Percentiles rank a stretch among this genome's conserved stretches.
Evolutionary conservation across 2,113 vertebrate genomes (phyloP).

Genomic region (Recurvirostra avosetta): DNA sequence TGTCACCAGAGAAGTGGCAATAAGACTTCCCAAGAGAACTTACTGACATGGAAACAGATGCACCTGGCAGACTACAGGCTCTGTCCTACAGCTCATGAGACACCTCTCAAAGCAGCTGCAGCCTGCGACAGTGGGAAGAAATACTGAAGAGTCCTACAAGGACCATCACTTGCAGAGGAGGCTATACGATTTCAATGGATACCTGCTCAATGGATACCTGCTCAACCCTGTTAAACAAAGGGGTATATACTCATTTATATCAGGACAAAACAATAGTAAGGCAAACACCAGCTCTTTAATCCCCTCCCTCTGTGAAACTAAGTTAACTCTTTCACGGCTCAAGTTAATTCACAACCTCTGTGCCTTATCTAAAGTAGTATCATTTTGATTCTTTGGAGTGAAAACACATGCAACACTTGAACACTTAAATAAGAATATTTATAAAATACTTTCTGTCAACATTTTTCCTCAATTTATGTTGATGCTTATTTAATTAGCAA

Average conservation of each 20-base stretch:
- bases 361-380: background rate
- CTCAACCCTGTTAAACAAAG: background rate
- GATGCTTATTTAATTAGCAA: background rate
- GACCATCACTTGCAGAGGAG: background rate
- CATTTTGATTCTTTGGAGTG: background rate
- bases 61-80: background rate
- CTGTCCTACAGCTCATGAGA: background rate
- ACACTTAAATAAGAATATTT: background rate
- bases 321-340: background rate
- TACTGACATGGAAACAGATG: background rate
- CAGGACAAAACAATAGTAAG: background rate
- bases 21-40: background rate
- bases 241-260: background rate
- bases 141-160: background rate
- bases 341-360: background rate
- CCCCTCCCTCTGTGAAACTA: background rate
- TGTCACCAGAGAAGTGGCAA: background rate
- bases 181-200: fast-evolving
- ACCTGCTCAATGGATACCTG: background rate
- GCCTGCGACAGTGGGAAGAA: background rate
- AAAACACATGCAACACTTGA: background rate
- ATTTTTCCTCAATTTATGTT: background rate
- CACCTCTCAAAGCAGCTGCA: background rate
- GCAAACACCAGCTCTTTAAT: background rate
- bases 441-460: background rate